Conservation (phyloP, 2,888 invertebrate species). For the Acanthoscelides obtectus region DNA sequence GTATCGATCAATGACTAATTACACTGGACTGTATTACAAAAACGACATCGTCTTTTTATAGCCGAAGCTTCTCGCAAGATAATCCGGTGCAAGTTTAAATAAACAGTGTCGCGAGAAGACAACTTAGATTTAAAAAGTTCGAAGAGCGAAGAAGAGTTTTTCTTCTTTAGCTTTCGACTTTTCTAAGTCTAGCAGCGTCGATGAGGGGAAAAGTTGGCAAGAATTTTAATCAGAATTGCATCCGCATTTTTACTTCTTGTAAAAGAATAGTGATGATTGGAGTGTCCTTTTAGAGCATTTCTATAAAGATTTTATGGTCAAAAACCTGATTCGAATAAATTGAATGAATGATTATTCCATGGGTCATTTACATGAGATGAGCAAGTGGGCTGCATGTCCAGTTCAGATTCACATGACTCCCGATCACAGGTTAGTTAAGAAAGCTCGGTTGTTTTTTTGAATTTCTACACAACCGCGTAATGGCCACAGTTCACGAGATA, state of each 20-base stretch:
- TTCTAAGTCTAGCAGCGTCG: neutral
- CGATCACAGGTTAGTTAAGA: too few species aligned
- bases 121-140: neutral
- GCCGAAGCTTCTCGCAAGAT: neutral
- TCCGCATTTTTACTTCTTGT: neutral
- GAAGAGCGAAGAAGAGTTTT: neutral
- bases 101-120: neutral
- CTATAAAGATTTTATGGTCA: too few species aligned
- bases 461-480: too few species aligned
- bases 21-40: neutral
- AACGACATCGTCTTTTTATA: neutral
- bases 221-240: neutral
- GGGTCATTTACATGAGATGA: too few species aligned
- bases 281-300: too few species aligned
- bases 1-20: neutral
- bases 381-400: too few species aligned
- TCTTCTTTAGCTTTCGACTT: neutral
- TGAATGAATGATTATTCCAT: too few species aligned
- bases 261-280: neutral
- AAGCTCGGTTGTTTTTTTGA: too few species aligned
- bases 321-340: too few species aligned
- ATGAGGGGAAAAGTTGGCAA: neutral
- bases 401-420: too few species aligned
- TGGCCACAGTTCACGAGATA: too few species aligned
- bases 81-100: neutral